Evolutionary conservation across 2,888 invertebrate genomes (phyloP).

Genomic region (Diaphora mendica): DNA sequence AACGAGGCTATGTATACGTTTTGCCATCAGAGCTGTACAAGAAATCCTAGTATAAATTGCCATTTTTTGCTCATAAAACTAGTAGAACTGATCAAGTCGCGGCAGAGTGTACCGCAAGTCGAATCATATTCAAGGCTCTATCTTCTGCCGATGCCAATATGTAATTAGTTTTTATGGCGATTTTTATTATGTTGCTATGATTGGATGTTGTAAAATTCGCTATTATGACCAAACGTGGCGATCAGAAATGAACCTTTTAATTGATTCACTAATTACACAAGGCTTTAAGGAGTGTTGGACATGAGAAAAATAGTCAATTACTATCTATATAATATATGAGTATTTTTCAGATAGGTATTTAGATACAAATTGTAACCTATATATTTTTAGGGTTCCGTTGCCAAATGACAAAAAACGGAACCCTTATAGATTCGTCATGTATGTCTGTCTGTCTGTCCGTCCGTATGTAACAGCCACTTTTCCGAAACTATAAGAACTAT

Average conservation of each 20-base stretch:
- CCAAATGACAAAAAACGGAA: too few relatives aligned
- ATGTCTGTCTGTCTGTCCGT: too few relatives aligned
- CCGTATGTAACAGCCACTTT: too few relatives aligned
- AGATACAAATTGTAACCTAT: not conserved
- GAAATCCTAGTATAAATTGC: not conserved
- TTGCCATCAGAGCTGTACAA: not conserved
- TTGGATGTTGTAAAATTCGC: conserved; percentile 54
- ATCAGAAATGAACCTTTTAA: conserved; percentile 44
- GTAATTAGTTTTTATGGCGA: conserved; percentile 54
- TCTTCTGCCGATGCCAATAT: conserved; percentile 42
- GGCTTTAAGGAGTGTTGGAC: conserved; percentile 22
- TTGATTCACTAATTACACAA: conserved; percentile 36
- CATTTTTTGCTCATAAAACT: conserved; percentile 21
- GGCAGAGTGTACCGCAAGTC: conserved; percentile 35
- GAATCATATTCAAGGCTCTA: conserved; percentile 44
- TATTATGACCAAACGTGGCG: conserved; percentile 44
- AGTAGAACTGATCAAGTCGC: conserved; percentile 24
- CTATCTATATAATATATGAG: not conserved
- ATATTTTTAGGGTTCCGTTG: too few relatives aligned
- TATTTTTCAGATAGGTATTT: not conserved
- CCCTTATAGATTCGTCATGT: too few relatives aligned
- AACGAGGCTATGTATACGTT: not conserved
- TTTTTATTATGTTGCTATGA: conserved; percentile 54
- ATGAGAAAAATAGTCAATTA: conserved; percentile 3
- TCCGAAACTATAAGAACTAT: too few relatives aligned